Evolutionary conservation across 2,888 invertebrate genomes (phyloP).

Genomic region (Lysandra coridon): DNA sequence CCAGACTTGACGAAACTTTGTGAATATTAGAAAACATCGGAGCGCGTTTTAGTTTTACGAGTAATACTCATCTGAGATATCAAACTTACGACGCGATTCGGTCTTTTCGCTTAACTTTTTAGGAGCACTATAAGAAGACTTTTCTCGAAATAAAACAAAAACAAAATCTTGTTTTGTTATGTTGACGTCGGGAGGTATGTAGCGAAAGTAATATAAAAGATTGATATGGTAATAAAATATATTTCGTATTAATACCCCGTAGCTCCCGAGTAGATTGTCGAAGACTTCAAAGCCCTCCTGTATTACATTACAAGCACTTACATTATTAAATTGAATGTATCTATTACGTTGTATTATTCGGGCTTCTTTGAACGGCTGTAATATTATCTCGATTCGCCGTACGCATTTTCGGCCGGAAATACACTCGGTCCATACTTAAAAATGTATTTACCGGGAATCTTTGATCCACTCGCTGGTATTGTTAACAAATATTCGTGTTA

Average conservation of each 20-base stretch:
- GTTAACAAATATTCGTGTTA: neutral
- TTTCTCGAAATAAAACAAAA: neutral
- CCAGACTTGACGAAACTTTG: neutral
- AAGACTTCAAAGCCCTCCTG: conserved; percentile 22
- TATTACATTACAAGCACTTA: conserved; percentile 17
- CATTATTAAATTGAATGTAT: conserved; percentile 29
- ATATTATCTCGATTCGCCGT: neutral
- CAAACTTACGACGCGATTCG: neutral
- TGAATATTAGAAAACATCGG: neutral
- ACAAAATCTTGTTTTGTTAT: neutral
- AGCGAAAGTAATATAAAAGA: conserved; percentile 1
- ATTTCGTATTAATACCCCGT: neutral
- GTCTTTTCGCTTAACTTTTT: neutral
- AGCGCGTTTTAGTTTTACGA: neutral
- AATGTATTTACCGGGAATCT: neutral
- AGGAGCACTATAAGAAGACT: neutral
- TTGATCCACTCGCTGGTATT: neutral
- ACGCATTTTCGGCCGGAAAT: neutral
- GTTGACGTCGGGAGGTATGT: neutral
- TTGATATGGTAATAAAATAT: conserved; percentile 23
- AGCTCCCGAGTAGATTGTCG: conserved; percentile 10
- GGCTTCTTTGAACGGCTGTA: conserved; percentile 11
- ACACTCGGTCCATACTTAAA: neutral
- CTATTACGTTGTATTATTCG: conserved; percentile 22
- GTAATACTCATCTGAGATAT: neutral